A percentile compares a stretch with the other conserved stretches of the same genome.
Evolutionary conservation across 2,113 vertebrate species (phyloP).

Genomic region (Benitochromis conjunctus): DNA sequence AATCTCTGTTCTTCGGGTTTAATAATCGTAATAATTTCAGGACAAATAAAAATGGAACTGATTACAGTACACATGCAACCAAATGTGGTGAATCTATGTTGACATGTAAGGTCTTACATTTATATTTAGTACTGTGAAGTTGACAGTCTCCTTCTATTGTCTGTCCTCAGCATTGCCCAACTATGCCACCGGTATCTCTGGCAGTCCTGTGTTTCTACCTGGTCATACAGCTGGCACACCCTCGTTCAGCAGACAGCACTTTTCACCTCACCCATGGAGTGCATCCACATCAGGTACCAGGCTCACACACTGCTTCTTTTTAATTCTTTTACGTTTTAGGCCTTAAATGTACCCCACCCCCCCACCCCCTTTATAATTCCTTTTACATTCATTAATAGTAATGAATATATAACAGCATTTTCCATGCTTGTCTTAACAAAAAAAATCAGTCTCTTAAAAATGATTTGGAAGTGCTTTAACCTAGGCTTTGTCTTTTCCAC

Average conservation of each 20-base stretch:
- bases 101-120: background rate
- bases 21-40: background rate
- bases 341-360: background rate
- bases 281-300: constrained; percentile 90
- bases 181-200: constrained; percentile 93
- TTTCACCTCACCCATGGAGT: constrained; percentile 98
- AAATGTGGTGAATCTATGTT: background rate
- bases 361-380: too few relatives aligned
- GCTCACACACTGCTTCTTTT: background rate
- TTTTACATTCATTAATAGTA: background rate
- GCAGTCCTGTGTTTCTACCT: constrained; percentile 91
- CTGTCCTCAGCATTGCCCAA: constrained; percentile 82
- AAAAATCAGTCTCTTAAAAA: background rate
- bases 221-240: constrained; percentile 89
- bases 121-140: background rate
- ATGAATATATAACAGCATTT: background rate
- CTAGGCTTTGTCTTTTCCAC: background rate
- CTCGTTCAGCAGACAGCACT: constrained; percentile 98
- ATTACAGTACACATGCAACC: background rate
- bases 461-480: background rate
- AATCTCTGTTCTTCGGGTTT: background rate
- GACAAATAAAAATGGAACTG: background rate
- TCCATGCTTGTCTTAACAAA: background rate
- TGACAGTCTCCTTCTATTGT: constrained; percentile 43
- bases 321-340: background rate